Evolutionary conservation across 2,797 vertebrate genomes (phyloP), one percentile per base, ranked within the genome.

Genomic region (Spinibarbus caldwelli): DNA sequence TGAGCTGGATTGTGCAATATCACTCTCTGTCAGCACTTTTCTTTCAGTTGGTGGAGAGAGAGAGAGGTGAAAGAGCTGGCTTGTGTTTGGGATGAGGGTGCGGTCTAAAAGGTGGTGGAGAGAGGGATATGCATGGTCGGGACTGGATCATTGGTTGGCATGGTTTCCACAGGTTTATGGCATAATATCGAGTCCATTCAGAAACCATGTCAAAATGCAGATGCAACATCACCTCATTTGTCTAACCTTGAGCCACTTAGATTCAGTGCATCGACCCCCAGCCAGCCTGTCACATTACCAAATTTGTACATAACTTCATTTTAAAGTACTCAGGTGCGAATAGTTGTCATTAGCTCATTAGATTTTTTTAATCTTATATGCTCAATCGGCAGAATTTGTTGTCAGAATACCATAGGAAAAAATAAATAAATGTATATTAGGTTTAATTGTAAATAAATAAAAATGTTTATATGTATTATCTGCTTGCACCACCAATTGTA

Each of bases 1-100:
- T 71, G 79, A 86, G 17, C 71, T 21, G 45, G 75, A 79, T 92
- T 92, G 86, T 94, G 93, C 92, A 81, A 52, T 59, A 92, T 95
- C 93, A 95, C 88, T 78, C 84, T 47, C 72, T 26, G 89, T 95
- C 94, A 95, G 94, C 94, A 7, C 72, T 94, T 87, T 89, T 64
- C 86, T 83, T 90, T 49, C 90, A 73, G 81, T 12, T 26, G 45
- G 15, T 70, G 14, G 23, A 19, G 23, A 21, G 29, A 5, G 43
- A 41, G 84, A 38, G 68, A 29, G 59, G 26, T 77, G 75, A 84
- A 84, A 41, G 34, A 26, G 73, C 12, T 31, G 64, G 83, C 19
- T 29, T 49, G 52, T 59, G 64, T 78, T 68, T 54, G 45, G 19
- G 59, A n/a, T 4, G n/a, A 31, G 59, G n/a, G 8, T 26, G 72